Conservation (phyloP, 2,888 invertebrate species). For the Melanchra persicariae region DNA sequence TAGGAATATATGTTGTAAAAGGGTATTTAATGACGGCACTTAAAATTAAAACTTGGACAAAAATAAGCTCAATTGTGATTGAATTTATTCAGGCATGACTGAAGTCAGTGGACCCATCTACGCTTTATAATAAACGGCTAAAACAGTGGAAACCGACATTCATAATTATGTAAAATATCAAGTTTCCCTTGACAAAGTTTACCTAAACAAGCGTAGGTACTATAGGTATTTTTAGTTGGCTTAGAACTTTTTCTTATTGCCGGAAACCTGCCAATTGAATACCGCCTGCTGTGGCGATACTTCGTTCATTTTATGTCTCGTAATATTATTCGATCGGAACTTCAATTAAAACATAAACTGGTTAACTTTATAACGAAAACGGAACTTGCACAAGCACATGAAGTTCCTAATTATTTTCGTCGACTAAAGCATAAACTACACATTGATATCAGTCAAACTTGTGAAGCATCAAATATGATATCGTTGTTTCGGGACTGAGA, state of each 20-base stretch:
- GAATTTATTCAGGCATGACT: slow-evolving; percentile 33
- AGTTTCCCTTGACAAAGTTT: slow-evolving; percentile 28
- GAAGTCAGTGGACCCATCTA: slow-evolving; percentile 28
- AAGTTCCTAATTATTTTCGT: not conserved
- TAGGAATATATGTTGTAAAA: slow-evolving; percentile 3
- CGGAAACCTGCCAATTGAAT: slow-evolving; percentile 42
- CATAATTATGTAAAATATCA: slow-evolving; percentile 43
- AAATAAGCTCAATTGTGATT: slow-evolving; percentile 26
- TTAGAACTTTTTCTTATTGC: slow-evolving; percentile 28
- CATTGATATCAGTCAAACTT: slow-evolving; percentile 3
- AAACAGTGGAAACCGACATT: slow-evolving; percentile 35
- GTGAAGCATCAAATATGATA: slow-evolving; percentile 14
- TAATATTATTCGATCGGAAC: slow-evolving; percentile 13
- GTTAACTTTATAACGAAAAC: slow-evolving; percentile 1
- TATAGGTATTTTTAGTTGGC: slow-evolving; percentile 22
- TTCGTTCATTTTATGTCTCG: slow-evolving; percentile 26
- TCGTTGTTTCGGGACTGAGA: slow-evolving; percentile 61
- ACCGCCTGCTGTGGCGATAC: slow-evolving; percentile 17
- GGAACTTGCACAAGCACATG: not conserved
- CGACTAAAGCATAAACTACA: not conserved
- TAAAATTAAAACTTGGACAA: slow-evolving; percentile 21
- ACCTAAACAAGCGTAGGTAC: slow-evolving; percentile 6
- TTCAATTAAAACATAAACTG: slow-evolving; percentile 19
- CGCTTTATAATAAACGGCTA: slow-evolving; percentile 36
- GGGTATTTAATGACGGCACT: slow-evolving; percentile 6